Percentiles rank a stretch among this genome's conserved stretches.
Evolutionary conservation across 2,113 vertebrate genomes (phyloP).

Genomic region (Leiothrix lutea): DNA sequence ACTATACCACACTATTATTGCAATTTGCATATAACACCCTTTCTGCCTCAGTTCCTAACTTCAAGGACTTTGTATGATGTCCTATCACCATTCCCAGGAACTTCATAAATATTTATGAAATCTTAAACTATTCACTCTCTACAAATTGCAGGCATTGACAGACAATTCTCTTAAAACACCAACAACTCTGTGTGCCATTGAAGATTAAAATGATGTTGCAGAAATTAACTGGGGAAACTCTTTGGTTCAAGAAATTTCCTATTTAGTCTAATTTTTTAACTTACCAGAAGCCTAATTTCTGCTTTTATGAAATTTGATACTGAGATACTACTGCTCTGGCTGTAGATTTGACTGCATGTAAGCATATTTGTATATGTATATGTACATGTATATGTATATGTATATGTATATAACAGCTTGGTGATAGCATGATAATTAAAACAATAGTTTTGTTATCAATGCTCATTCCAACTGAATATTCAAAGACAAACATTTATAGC

Average conservation of each 20-base stretch:
- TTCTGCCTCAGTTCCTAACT: constrained; percentile 10
- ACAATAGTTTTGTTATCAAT: neutral
- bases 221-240: neutral
- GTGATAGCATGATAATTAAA: neutral
- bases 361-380: neutral
- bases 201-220: neutral
- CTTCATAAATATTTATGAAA: constrained; percentile 27
- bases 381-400: neutral
- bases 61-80: neutral
- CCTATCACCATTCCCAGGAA: neutral
- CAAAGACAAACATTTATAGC: neutral
- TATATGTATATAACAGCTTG: neutral
- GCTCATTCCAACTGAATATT: neutral
- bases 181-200: neutral
- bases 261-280: neutral
- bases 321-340: neutral
- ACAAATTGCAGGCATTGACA: constrained; percentile 10
- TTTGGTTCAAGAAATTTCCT: neutral
- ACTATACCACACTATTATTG: neutral
- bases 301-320: neutral
- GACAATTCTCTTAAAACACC: neutral
- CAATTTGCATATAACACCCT: neutral
- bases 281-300: neutral
- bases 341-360: neutral
- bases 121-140: constrained; percentile 17